Evolutionary conservation across 2,113 vertebrate species (phyloP).

Genomic region (Eubucco bourcierii): DNA sequence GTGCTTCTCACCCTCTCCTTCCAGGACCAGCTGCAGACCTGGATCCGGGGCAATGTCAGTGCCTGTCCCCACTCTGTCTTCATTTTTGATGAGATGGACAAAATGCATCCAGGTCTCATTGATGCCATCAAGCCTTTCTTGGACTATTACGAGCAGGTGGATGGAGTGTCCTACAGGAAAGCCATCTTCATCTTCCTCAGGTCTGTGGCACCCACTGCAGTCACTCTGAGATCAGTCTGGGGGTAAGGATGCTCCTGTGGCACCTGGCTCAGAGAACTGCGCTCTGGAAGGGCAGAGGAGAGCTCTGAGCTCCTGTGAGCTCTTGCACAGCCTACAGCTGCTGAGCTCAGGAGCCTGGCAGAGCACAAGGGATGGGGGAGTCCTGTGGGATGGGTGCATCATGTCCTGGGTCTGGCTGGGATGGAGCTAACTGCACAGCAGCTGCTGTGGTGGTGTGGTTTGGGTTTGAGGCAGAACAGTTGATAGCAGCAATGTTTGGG

Average conservation of each 20-base stretch:
- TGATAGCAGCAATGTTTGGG: not conserved
- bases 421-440: not conserved
- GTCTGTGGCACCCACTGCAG: slow-evolving; percentile 61
- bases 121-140: slow-evolving; percentile 93
- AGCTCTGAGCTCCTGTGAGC: not conserved
- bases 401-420: not conserved
- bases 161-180: slow-evolving; percentile 87
- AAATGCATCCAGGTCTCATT: slow-evolving; percentile 90
- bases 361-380: not conserved
- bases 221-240: not conserved
- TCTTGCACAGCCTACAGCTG: too few relatives aligned
- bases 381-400: not conserved
- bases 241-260: not conserved
- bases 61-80: slow-evolving; percentile 87
- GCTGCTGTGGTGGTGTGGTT: not conserved
- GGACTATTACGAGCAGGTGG: slow-evolving; percentile 87
- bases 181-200: slow-evolving; percentile 97
- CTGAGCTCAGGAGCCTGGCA: not conserved
- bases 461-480: not conserved
- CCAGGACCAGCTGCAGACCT: slow-evolving; percentile 87
- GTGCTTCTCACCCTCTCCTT: not conserved
- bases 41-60: slow-evolving; percentile 89
- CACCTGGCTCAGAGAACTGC: not conserved
- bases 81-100: slow-evolving; percentile 97
- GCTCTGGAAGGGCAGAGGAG: not conserved